phyloP scores from a whole-genome alignment of 2,888 invertebrate species.

The Magallana nippona region DNA sequence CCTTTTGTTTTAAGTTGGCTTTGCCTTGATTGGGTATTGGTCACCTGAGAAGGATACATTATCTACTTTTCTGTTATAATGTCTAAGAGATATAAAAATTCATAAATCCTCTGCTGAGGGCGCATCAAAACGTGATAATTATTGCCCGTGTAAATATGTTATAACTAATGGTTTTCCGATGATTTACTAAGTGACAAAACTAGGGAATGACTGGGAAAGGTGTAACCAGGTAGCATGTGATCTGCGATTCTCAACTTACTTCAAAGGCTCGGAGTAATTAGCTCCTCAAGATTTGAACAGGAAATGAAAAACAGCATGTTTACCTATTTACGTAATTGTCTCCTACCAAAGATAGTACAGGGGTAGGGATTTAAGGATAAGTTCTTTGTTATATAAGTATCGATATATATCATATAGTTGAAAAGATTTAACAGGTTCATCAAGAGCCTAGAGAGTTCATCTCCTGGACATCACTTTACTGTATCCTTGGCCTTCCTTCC shows the following conservation, averaged over 20 bases:
- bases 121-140: constrained; percentile 23
- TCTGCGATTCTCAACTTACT: not conserved
- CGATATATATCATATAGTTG: not conserved
- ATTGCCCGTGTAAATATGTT: not conserved
- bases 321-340: constrained; percentile 23
- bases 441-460: not conserved
- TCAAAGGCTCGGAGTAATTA: constrained; percentile 16
- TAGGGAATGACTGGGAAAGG: not conserved
- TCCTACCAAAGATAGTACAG: not conserved
- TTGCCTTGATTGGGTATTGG: constrained; percentile 24
- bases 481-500: not conserved
- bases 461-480: not conserved
- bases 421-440: not conserved
- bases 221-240: not conserved
- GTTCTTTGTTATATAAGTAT: constrained; percentile 14
- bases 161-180: constrained; percentile 26
- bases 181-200: not conserved
- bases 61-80: constrained; percentile 20
- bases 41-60: constrained; percentile 7
- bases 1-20: constrained; percentile 33
- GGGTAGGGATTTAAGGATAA: not conserved
- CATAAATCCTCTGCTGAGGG: not conserved
- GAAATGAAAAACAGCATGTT: constrained; percentile 17
- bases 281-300: constrained; percentile 22
- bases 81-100: constrained; percentile 17